Base-by-base conservation (phyloP, 2,797 vertebrate species). In the Silurus aristotelis region DNA sequence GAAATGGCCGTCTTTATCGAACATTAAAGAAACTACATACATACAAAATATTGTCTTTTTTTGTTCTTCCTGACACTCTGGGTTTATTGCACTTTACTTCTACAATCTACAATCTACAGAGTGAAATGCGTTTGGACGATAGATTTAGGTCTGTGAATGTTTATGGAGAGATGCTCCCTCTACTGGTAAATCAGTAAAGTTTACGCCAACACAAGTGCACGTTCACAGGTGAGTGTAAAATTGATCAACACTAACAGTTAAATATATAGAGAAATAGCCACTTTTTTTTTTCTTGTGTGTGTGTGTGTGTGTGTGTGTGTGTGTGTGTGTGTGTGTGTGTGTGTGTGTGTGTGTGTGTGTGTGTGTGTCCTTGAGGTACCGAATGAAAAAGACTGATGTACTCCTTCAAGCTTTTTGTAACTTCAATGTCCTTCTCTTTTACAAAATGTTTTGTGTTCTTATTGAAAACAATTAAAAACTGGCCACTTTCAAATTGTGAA, bases 161-260 rank as follows among this genome's bases (percentile, higher is more conserved):
- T 79, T 78, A 77, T 22, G n/a, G 13, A 83, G 76, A 80, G 38
- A 79, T 73, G 60, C 76, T 17, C 85, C 85, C 73, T 86, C 81
- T 83, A 71, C 81, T 86, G 80, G 80, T 64, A 52, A 2, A 82
- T 70, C 13, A 64, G 8, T 17, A 68, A 72, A 6, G 5, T 6
- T 46, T 77, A 67, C 5, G 13, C 68, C 27, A 79, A 48, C 27
- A 20, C 55, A 7, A 56, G 2, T 20, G 0, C 61, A 84, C 58
- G 7, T 56, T 43, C 7, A 55, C 38, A 67, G 13, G 22, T 58
- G 38, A 79, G 14, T 8, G 48, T 78, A 58, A 55, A 68, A n/a
- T 19, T 78, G 46, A 20, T 48, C 6, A 48, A 17, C 38, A 19
- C 6, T 52, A 31, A 27, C 0, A 80, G 5, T 66, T 66, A 52